Evolutionary conservation across 92 coral and sea anemone species (phyloP).

Genomic region (Blastomussa wellsi): DNA sequence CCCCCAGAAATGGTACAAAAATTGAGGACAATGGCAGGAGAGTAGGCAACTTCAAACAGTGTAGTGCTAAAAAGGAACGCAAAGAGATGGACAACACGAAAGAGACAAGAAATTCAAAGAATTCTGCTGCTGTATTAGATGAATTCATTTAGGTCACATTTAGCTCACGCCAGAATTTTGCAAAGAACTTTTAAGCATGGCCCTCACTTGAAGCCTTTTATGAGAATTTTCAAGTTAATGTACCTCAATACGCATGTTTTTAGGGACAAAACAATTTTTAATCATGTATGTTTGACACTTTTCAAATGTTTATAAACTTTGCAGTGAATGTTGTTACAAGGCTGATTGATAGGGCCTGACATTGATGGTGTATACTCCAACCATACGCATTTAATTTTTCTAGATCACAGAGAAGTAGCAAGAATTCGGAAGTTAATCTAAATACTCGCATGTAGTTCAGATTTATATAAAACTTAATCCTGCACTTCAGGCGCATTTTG

Average conservation of each 20-base stretch:
- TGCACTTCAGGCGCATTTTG: no score
- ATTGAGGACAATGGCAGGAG: background rate
- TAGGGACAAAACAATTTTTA: background rate
- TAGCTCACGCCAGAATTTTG: no score
- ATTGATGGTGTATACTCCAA: no score
- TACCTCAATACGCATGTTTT: background rate
- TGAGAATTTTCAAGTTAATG: background rate
- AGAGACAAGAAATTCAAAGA: background rate
- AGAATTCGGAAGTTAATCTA: no score
- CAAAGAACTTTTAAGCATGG: background rate
- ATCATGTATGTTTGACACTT: no score
- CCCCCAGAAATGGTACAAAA: background rate
- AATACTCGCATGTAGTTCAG: no score
- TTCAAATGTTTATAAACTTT: background rate
- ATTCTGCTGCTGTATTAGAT: slow-evolving; percentile 21
- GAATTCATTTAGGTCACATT: slow-evolving; percentile 15
- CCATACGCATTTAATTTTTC: no score
- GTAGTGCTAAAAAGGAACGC: background rate
- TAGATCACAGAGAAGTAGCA: no score
- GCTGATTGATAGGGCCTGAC: no score
- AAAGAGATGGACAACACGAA: background rate
- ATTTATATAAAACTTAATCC: no score
- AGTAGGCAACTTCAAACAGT: background rate
- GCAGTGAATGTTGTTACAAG: background rate
- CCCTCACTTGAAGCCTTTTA: background rate